Evolutionary conservation across 2,888 invertebrate species (phyloP).

Genomic region (Monoplex corrugatus): DNA sequence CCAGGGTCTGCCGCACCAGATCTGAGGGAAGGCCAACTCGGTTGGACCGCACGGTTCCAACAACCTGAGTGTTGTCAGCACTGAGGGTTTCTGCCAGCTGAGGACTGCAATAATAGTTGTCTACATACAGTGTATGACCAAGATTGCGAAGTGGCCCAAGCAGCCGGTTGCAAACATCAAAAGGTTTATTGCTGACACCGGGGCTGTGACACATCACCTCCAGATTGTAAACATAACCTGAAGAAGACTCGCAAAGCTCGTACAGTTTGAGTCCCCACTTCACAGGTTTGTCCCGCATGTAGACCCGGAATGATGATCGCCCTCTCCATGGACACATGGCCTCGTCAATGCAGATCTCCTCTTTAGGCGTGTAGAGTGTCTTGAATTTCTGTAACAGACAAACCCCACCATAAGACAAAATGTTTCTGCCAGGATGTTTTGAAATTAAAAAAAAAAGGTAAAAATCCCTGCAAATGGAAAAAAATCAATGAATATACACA

Average conservation of each 20-base stretch:
- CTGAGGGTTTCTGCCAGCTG: not conserved
- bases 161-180: constrained; percentile 11
- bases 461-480: no score
- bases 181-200: not conserved
- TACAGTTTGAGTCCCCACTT: constrained; percentile 32
- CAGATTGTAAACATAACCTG: not conserved
- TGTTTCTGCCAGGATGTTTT: no score
- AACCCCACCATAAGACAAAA: no score
- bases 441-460: no score
- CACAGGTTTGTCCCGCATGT: not conserved
- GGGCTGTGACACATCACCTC: no score
- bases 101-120: constrained; percentile 52
- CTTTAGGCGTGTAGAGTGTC: not conserved
- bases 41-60: not conserved
- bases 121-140: constrained; percentile 35
- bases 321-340: constrained; percentile 34
- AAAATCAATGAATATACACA: no score
- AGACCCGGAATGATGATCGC: not conserved
- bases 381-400: not conserved
- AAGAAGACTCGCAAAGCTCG: not conserved
- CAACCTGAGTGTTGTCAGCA: not conserved
- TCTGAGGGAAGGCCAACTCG: no score
- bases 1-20: no score
- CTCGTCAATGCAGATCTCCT: constrained; percentile 18
- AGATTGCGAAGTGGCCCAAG: not conserved